Conservation (phyloP, 2,888 invertebrate species). For the Sipha maydis region DNA sequence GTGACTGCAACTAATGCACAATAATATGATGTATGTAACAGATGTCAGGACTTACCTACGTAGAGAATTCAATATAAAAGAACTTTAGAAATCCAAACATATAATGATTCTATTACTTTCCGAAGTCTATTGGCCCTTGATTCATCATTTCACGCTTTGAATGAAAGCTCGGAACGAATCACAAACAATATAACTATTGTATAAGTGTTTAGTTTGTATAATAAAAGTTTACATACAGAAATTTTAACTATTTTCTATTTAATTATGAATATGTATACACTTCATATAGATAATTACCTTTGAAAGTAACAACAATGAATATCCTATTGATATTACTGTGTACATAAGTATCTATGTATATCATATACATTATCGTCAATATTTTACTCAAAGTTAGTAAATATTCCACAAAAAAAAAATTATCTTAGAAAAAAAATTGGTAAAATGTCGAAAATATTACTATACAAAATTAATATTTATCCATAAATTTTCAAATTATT, state of each 20-base stretch:
- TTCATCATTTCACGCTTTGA: constrained; percentile 8
- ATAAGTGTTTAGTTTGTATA: not conserved
- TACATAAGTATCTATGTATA: too few species aligned
- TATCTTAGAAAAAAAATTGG: too few species aligned
- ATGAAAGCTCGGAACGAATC: constrained; percentile 2
- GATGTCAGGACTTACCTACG: not conserved
- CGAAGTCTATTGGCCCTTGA: not conserved
- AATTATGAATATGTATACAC: not conserved
- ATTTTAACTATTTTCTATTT: constrained; percentile 25
- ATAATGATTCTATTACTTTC: not conserved
- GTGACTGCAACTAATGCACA: not conserved
- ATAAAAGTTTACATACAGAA: not conserved
- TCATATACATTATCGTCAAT: too few species aligned
- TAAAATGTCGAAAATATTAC: not conserved
- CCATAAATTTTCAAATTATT: not conserved
- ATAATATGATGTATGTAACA: not conserved
- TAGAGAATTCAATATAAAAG: not conserved
- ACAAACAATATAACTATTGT: not conserved
- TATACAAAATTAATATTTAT: not conserved
- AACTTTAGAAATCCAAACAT: not conserved
- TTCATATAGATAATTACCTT: not conserved
- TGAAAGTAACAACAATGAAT: not conserved
- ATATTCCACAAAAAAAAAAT: too few species aligned
- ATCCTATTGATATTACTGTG: too few species aligned
- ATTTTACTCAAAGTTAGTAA: too few species aligned